These are phyloP conservation scores for Mayetiola destructor DNA, from an alignment of 2,888 invertebrate species.

Conservation along the genomic window DNA sequence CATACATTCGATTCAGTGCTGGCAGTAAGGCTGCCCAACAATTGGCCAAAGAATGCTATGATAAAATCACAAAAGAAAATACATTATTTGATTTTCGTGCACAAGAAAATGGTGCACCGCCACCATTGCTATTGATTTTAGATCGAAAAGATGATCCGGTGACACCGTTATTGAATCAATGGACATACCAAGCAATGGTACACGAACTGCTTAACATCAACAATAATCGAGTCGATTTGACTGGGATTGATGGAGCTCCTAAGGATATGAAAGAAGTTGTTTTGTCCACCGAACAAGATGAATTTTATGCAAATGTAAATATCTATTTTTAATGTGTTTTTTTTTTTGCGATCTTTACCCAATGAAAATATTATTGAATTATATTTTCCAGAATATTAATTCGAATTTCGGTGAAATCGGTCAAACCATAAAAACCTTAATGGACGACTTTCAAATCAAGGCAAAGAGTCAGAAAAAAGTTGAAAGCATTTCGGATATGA, in stretches of 20 bases:
- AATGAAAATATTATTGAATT: conserved; percentile 11
- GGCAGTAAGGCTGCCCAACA: conserved; percentile 73
- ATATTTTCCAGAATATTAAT: conserved; percentile 60
- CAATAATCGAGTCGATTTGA: conserved; percentile 86
- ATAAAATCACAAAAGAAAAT: conserved; percentile 75
- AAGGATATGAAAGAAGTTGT: conserved; percentile 89
- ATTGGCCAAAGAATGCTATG: conserved; percentile 72
- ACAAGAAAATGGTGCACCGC: conserved; percentile 42
- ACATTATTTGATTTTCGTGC: conserved; percentile 76
- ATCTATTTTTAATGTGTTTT: conserved; percentile 13
- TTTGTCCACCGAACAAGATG: conserved; percentile 87
- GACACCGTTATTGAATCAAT: conserved; percentile 89
- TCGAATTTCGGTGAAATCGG: conserved; percentile 98
- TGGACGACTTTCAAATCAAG: conserved; percentile 95
- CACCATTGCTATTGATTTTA: conserved; percentile 72
- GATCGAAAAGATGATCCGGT: conserved; percentile 92
- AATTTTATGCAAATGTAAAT: conserved; percentile 80
- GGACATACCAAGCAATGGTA: conserved; percentile 99
- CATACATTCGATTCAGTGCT: conserved; percentile 74
- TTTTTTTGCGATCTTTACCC: neutral
- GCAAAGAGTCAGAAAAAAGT: conserved; percentile 93
- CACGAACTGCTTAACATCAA: conserved; percentile 88
- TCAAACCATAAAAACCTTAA: conserved; percentile 85
- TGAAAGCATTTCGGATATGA: conserved; percentile 98
- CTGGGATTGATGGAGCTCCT: conserved; percentile 65